Percentiles rank a stretch among this genome's conserved stretches.
These are phyloP conservation scores for Diphyllodes magnificus DNA, from an alignment of 2,113 vertebrate genomes.

Conservation along the genomic window DNA sequence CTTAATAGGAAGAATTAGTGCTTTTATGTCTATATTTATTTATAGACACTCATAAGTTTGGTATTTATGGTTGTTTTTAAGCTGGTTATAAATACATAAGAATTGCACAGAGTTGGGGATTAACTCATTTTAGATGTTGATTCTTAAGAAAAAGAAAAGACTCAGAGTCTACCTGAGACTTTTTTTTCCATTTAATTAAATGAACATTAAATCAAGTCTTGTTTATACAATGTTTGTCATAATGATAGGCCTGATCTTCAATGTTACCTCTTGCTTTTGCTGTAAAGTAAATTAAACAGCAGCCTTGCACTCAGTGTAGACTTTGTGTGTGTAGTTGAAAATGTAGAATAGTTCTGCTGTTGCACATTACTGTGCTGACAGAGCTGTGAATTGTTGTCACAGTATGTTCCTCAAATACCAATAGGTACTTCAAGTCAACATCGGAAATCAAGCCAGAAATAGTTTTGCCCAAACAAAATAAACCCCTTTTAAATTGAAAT, in stretches of 20 bases:
- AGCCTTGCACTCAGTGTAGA: not conserved
- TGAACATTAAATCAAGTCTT: not conserved
- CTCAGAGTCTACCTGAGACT: not conserved
- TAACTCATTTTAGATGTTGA: not conserved
- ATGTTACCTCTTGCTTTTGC: not conserved
- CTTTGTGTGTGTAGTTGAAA: not conserved
- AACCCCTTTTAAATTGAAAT: not conserved
- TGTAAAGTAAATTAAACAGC: not conserved
- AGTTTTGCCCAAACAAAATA: not conserved
- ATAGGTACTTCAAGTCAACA: not conserved
- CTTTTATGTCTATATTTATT: not conserved
- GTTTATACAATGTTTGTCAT: not conserved
- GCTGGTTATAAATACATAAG: not conserved
- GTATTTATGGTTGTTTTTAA: not conserved
- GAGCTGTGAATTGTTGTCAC: not conserved
- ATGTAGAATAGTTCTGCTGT: not conserved
- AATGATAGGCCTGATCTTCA: constrained; percentile 1
- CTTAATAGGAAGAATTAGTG: not conserved
- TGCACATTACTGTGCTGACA: not conserved
- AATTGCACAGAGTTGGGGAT: not conserved
- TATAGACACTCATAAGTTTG: not conserved
- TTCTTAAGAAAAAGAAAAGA: not conserved
- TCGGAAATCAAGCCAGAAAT: not conserved
- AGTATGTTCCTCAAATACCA: not conserved
- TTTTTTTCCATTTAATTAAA: not conserved